phyloP scores from a whole-genome alignment of 2,888 invertebrate genomes.

The Gastrophysa polygoni region DNA sequence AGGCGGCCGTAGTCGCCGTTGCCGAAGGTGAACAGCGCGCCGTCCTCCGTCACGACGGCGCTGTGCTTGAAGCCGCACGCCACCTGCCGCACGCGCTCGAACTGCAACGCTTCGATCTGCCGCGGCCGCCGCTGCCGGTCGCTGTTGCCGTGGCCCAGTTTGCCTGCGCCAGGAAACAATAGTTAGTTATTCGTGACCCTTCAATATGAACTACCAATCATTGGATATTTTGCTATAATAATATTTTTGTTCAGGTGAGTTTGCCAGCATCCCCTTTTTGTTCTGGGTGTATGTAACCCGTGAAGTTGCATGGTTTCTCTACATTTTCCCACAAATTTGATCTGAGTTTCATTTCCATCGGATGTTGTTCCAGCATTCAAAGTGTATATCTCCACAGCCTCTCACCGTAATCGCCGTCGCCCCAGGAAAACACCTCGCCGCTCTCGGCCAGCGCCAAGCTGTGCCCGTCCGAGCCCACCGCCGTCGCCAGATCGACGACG shows the following conservation, averaged over 20 bases:
- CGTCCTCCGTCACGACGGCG: constrained; percentile 68
- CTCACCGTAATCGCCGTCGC: constrained; percentile 71
- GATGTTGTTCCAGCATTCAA: no score
- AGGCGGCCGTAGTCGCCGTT: constrained; percentile 69
- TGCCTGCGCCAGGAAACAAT: constrained; percentile 50
- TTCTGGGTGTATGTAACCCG: no score
- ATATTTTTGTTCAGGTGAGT: no score
- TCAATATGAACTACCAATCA: no score
- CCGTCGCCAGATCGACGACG: constrained; percentile 66
- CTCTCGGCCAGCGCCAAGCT: constrained; percentile 68
- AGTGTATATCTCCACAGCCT: no score
- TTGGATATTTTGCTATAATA: no score
- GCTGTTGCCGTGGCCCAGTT: constrained; percentile 69
- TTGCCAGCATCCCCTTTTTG: no score
- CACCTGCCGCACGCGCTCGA: constrained; percentile 66
- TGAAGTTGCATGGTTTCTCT: no score
- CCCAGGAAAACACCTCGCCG: constrained; percentile 72
- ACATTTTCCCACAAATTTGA: no score
- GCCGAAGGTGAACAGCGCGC: constrained; percentile 69
- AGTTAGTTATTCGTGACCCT: neutral
- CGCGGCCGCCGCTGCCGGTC: constrained; percentile 67
- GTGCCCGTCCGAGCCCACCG: constrained; percentile 70
- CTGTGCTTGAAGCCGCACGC: constrained; percentile 70
- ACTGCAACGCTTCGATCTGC: constrained; percentile 67
- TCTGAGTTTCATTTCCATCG: no score